phyloP scores from a whole-genome alignment of 2,797 vertebrate species.

The Muscicapa comitata region DNA sequence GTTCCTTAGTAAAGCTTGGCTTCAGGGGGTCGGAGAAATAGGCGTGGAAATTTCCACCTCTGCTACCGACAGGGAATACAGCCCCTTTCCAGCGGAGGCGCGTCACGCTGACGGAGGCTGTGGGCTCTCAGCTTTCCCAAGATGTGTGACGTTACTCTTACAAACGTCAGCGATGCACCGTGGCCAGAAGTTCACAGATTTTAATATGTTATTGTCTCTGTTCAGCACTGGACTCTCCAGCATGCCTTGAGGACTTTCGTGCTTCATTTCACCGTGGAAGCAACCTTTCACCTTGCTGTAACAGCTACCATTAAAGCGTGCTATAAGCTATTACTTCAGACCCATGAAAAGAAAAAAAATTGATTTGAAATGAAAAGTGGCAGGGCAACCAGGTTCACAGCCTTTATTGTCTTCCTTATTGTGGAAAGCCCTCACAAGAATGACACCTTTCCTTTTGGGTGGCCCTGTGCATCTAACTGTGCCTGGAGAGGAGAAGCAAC shows the following conservation, averaged over 20 bases:
- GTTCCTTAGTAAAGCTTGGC: background rate
- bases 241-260: background rate
- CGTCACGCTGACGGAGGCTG: background rate
- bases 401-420: background rate
- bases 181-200: background rate
- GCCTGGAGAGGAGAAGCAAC: background rate
- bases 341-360: background rate
- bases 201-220: background rate
- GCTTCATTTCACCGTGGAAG: background rate
- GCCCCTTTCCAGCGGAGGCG: rapidly evolving
- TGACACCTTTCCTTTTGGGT: background rate
- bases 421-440: background rate
- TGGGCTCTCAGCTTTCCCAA: background rate
- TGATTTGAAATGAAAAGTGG: background rate
- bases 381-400: background rate
- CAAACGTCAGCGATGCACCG: background rate
- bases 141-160: background rate
- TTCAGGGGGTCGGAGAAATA: background rate
- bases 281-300: background rate
- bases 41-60: background rate
- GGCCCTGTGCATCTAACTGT: background rate
- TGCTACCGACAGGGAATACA: background rate
- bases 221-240: background rate
- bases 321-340: background rate
- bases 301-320: background rate